phyloP scores from a whole-genome alignment of 2,888 invertebrate species.

The Ornithoptera priamus region DNA sequence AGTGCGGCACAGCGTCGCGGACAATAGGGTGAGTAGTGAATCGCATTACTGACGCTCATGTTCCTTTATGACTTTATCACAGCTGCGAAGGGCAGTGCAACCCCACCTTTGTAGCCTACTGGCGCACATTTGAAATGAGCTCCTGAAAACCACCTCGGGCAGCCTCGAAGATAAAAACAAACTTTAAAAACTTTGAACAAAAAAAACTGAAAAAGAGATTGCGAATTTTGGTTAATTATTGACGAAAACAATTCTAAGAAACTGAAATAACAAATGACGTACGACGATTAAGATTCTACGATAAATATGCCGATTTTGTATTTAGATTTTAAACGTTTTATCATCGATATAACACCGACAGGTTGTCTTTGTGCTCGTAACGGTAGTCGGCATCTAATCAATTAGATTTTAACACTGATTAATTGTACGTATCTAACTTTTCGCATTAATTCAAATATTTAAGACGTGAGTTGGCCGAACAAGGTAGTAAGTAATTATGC shows the following conservation, averaged over 20 bases:
- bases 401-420: constrained; percentile 25
- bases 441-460: constrained; percentile 2
- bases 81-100: too few relatives aligned
- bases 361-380: constrained; percentile 40
- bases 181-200: too few relatives aligned
- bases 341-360: constrained; percentile 38
- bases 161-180: too few relatives aligned
- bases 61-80: too few relatives aligned
- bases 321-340: constrained; percentile 35
- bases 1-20: too few relatives aligned
- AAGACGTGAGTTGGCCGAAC: not conserved
- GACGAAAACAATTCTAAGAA: constrained; percentile 30
- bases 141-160: too few relatives aligned
- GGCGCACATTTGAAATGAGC: too few relatives aligned
- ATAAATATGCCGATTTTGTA: constrained; percentile 40
- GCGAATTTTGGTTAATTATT: not conserved
- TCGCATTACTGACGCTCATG: too few relatives aligned
- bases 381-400: constrained; percentile 43
- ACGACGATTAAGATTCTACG: constrained; percentile 49
- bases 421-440: constrained; percentile 9
- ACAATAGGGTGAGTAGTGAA: too few relatives aligned
- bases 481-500: too few relatives aligned
- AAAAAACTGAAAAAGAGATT: too few relatives aligned
- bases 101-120: too few relatives aligned
- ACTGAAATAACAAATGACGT: constrained; percentile 44